Evolutionary conservation across 1,140 invertebrate species (phyloP), one percentile per base, ranked within the genome.

Genomic region (Drosophila dunni): DNA sequence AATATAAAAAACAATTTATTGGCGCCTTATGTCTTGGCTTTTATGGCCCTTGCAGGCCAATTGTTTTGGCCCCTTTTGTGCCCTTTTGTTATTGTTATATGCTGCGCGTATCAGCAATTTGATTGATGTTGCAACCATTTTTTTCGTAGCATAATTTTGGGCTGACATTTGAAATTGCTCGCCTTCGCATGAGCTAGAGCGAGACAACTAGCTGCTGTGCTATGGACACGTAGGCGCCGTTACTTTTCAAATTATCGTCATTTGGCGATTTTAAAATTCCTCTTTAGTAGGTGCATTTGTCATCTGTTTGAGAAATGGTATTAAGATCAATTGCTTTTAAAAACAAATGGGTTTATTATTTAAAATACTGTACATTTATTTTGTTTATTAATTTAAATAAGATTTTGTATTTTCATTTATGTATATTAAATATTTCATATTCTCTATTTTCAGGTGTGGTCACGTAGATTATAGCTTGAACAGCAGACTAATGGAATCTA

Each of bases 51-150:
- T 36, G 42, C 45, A 42, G 45, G 48, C 36, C 46, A 63, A 63
- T 33, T 82, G 34, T 66, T 36, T 67, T 76, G 81, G 75, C 68
- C 67, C 57, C 51, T 72, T 51, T 66, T 46, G n/a, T 51, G 36
- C 24, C 33, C 38, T 20, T 24, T 77, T 78, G 54, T 71, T 46
- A 70, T 40, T 58, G 64, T 64, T 33, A 38, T 34, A 40, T 24
- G 53, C 10, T 56, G 11, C 63, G 11, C 63, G 75, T 78, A 77
- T 86, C 72, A 46, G 79, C 54, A 54, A 58, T 83, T 79, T 86
- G 83, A 86, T 86, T 86, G 83, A 86, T 86, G 83, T 83, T 79
- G 75, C 82, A 82, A 88, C 83, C 79, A 77, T 86, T 88, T 88
- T 83, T 29, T 29, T 20, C 17, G 82, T 76, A 73, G 83, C 76